These are phyloP conservation scores for Lochmaea crataegi DNA, from an alignment of 2,888 invertebrate species.

Conservation along the genomic window DNA sequence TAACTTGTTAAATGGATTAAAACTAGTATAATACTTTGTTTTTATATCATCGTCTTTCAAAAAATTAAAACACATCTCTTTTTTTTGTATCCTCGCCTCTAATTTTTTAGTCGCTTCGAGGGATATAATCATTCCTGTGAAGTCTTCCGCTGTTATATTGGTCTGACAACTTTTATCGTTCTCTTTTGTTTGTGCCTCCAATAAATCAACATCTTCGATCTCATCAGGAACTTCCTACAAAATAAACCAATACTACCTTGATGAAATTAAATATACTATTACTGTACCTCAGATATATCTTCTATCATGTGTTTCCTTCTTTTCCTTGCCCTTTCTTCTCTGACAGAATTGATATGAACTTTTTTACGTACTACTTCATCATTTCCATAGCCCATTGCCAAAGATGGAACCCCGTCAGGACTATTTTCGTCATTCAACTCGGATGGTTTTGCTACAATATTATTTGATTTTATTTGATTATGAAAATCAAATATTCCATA, in stretches of 20 bases:
- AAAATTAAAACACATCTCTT: background rate
- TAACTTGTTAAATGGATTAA: conserved; percentile 8
- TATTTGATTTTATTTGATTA: too few relatives aligned
- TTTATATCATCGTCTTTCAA: conserved; percentile 17
- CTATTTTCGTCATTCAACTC: conserved; percentile 18
- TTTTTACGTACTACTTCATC: conserved; percentile 20
- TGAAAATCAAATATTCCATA: too few relatives aligned
- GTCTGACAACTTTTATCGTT: conserved; percentile 24
- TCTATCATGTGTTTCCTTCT: too few relatives aligned
- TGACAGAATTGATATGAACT: conserved; percentile 11
- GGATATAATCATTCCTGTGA: background rate
- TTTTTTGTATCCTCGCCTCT: background rate
- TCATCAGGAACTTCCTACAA: conserved; percentile 18
- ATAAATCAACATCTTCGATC: conserved; percentile 4
- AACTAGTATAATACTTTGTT: conserved; percentile 30
- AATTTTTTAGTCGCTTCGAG: conserved; percentile 6
- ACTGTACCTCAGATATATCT: too few relatives aligned
- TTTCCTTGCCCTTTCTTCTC: conserved; percentile 6
- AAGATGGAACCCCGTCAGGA: conserved; percentile 26
- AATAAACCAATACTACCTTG: background rate
- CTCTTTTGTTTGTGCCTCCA: conserved; percentile 3
- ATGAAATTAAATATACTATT: too few relatives aligned
- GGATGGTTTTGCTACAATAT: too few relatives aligned
- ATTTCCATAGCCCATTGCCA: conserved; percentile 21
- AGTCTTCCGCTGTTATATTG: conserved; percentile 30